These are phyloP conservation scores for Apamea epomidion DNA, from an alignment of 2,888 invertebrate species.

Conservation along the genomic window DNA sequence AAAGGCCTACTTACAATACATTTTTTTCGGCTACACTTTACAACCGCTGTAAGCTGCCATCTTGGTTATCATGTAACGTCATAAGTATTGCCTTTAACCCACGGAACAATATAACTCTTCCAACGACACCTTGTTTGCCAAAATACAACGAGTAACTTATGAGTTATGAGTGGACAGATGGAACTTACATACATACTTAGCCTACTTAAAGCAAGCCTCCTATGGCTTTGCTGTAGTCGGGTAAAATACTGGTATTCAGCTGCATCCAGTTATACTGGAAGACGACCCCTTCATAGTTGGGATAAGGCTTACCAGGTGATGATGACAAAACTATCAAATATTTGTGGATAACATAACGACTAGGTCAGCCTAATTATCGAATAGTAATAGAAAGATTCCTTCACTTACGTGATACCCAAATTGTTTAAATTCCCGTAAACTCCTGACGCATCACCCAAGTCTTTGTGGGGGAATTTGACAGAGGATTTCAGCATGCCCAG, in stretches of 20 bases:
- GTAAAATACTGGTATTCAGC: neutral
- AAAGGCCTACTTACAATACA: neutral
- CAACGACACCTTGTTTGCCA: neutral
- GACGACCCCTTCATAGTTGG: neutral
- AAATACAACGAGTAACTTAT: neutral
- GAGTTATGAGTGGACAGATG: neutral
- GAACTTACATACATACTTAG: neutral
- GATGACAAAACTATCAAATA: neutral
- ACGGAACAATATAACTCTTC: neutral
- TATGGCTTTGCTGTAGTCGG: neutral
- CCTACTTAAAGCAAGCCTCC: neutral
- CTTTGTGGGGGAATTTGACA: constrained; percentile 84
- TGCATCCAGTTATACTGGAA: neutral
- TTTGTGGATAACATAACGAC: neutral
- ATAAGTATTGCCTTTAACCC: neutral
- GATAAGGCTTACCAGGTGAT: neutral
- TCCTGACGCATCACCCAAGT: constrained; percentile 77
- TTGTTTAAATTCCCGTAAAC: constrained; percentile 82
- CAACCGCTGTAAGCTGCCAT: neutral
- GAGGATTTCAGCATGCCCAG: constrained; percentile 85
- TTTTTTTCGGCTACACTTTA: neutral
- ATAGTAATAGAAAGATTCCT: neutral
- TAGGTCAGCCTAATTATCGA: neutral
- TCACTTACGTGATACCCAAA: constrained; percentile 78
- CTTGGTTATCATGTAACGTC: neutral